phyloP scores from a whole-genome alignment of 1,140 invertebrate genomes.

The Lepidurus packardi region DNA sequence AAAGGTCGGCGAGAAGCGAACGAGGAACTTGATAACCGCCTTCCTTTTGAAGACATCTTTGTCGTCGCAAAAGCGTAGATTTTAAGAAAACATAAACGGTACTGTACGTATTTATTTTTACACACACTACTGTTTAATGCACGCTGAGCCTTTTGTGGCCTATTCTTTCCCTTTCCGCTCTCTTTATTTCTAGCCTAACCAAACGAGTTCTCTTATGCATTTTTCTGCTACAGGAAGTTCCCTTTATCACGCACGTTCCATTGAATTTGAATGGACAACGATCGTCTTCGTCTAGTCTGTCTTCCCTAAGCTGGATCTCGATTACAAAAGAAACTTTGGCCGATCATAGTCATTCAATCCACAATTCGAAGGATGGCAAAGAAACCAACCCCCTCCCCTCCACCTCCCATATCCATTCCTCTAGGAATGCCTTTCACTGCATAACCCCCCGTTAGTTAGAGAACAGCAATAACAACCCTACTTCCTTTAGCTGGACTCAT shows the following conservation, averaged over 20 bases:
- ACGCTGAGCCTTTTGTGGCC: background rate
- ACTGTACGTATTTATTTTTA: no score
- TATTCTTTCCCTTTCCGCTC: slow-evolving; percentile 15
- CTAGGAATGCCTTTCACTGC: background rate
- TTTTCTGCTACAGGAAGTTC: slow-evolving; percentile 8
- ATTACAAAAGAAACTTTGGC: slow-evolving; percentile 9
- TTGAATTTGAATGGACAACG: slow-evolving; percentile 11
- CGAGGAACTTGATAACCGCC: background rate
- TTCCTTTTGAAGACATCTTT: no score
- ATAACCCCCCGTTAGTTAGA: background rate
- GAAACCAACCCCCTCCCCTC: background rate
- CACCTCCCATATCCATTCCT: background rate
- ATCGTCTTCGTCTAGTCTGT: slow-evolving; percentile 1
- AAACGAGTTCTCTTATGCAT: slow-evolving; percentile 12
- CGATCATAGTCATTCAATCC: slow-evolving; percentile 8
- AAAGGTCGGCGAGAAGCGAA: background rate
- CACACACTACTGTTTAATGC: no score
- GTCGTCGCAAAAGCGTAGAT: no score
- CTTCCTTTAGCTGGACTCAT: background rate
- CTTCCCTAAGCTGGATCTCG: slow-evolving; percentile 5
- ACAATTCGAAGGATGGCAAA: background rate
- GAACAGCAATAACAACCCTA: slow-evolving; percentile 4
- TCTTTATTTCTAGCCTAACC: slow-evolving; percentile 2
- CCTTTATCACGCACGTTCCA: slow-evolving; percentile 13
- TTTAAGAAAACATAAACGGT: no score